Evolutionary conservation across 2,797 vertebrate genomes (phyloP).

Genomic region (Enteromius anoplus): DNA sequence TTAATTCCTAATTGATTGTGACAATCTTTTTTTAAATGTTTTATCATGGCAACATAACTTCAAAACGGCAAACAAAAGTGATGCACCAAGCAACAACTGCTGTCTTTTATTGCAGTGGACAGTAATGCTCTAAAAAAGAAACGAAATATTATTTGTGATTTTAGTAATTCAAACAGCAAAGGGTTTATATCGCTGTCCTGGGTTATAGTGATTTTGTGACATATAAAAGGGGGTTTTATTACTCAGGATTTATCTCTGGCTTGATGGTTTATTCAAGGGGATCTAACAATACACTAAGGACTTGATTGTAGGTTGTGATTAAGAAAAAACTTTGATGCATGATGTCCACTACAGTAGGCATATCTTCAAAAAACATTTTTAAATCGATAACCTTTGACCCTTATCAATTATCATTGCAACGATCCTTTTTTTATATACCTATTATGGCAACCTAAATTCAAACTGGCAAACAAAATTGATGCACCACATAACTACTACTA

Average conservation of each 20-base stretch:
- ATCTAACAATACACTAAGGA: neutral
- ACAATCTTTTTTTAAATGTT: neutral
- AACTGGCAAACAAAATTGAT: constrained; percentile 15
- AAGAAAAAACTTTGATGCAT: neutral
- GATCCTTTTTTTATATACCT: neutral
- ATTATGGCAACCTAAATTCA: neutral
- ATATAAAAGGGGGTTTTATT: neutral
- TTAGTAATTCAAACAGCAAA: neutral
- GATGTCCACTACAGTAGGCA: neutral
- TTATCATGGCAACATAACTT: neutral
- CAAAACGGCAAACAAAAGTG: neutral
- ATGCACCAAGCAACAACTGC: neutral
- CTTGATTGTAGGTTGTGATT: neutral
- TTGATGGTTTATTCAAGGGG: neutral
- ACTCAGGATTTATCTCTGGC: neutral
- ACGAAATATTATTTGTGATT: neutral
- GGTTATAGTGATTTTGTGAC: neutral
- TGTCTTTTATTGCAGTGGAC: neutral
- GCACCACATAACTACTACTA: constrained; percentile 6
- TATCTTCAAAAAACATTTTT: neutral
- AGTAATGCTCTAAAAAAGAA: neutral
- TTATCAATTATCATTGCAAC: neutral
- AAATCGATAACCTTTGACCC: neutral
- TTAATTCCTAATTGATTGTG: neutral
- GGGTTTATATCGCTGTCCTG: neutral